Percentiles rank a stretch among this genome's conserved stretches.
Conservation (phyloP, 2,113 vertebrate species). For the Centropus unirufus region DNA sequence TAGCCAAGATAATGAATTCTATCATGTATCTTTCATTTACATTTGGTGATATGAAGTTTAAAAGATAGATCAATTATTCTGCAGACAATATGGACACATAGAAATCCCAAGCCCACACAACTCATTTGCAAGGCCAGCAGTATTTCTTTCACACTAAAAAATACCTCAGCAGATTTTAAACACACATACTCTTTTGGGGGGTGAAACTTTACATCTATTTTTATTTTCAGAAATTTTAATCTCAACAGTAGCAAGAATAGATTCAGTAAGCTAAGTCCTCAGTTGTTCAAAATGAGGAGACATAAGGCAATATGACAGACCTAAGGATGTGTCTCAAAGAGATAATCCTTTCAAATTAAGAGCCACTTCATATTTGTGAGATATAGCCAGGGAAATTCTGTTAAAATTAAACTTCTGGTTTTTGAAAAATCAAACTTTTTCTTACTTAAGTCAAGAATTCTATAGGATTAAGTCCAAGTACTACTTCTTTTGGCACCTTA, state of each 20-base stretch:
- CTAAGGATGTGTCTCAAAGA: background rate
- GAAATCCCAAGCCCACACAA: slow-evolving; percentile 35
- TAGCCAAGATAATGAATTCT: background rate
- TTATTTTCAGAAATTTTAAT: slow-evolving; percentile 11
- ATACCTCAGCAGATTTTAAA: slow-evolving; percentile 18
- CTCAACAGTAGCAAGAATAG: background rate
- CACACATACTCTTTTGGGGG: background rate
- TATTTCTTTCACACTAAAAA: slow-evolving; percentile 33
- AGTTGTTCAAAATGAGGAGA: background rate
- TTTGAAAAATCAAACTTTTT: background rate
- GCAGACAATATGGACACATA: slow-evolving; percentile 17
- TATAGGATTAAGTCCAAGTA: background rate
- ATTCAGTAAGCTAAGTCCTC: background rate
- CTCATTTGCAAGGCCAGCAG: slow-evolving; percentile 7
- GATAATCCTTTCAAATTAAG: background rate
- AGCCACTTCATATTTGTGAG: background rate
- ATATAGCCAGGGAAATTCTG: background rate
- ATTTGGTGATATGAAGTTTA: background rate
- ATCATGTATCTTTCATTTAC: slow-evolving; percentile 6
- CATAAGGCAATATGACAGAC: background rate
- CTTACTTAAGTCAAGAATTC: background rate
- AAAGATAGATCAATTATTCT: slow-evolving; percentile 26
- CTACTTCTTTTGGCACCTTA: background rate
- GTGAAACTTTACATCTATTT: slow-evolving; percentile 6
- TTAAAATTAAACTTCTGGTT: background rate